Evolutionary conservation across 2,888 invertebrate species (phyloP), one percentile per base, ranked within the genome.

Genomic region (Serrognathus titanus): DNA sequence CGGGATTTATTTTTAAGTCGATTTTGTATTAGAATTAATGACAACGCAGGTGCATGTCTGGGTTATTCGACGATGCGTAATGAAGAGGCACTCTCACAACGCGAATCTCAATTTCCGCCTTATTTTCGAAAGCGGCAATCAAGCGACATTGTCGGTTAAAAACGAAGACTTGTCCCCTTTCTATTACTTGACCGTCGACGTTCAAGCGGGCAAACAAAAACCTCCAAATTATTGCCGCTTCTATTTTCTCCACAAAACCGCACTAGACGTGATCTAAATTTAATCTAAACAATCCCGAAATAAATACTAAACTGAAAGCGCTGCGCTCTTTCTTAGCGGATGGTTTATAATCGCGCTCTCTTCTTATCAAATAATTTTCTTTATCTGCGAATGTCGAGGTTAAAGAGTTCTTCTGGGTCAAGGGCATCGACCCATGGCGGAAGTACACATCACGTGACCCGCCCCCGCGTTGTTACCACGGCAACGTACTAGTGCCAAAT

Each of bases 371-470:
- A 43, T 43, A 43, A 43, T 43, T 43, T 31, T 31, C 24, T 31
- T 31, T 31, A 31, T 31, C 24, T 31, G 24, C 43, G 16, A 43
- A 20, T 43, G 43, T 43, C 16, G 43, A 20, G 43, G 43, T 43
- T 43, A 43, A 43, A 43, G 16, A 11, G 43, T 16, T 59, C 53
- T 59, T 60, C 48, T 63, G 54, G 63, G 63, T 63, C 63, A 63
- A 63, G 62, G 59, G 63, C 62, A 57, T 62, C 62, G 60, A 62
- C 60, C 62, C 55, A 57, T 57, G 53, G 57, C 63, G 62, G 61
- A 60, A 63, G 51, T 54, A 51, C 57, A 57, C 53, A 57, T 57
- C 57, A 55, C 57, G 53, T 52, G 59, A 53, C 41, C 48, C 55
- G 47, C 53, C 60, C 60, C 58, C 56, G 53, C 47, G 51, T 59